Evolutionary conservation across 2,888 invertebrate species (phyloP).

Genomic region (Amphipoea oculea): DNA sequence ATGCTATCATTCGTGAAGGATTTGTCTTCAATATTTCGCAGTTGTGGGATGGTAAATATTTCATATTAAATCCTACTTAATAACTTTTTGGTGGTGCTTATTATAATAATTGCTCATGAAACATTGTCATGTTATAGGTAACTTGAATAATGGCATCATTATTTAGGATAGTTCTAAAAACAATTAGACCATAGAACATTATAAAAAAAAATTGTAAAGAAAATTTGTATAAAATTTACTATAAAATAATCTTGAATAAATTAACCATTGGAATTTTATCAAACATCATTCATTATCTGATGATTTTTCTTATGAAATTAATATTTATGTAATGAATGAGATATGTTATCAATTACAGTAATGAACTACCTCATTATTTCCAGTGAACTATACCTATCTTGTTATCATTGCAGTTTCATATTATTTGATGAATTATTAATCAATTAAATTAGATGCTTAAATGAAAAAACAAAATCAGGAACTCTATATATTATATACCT

Average conservation of each 20-base stretch:
- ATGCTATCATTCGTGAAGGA: slow-evolving; percentile 95
- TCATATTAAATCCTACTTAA: background rate
- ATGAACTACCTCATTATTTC: slow-evolving; percentile 29
- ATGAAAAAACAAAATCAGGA: background rate
- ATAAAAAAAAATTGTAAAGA: background rate
- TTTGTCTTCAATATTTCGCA: slow-evolving; percentile 90
- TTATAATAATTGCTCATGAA: background rate
- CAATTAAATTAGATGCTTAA: background rate
- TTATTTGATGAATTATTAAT: background rate
- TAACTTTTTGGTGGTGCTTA: background rate
- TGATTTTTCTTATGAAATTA: background rate
- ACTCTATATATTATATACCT: background rate
- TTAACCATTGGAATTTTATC: slow-evolving; percentile 4
- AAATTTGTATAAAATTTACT: no score
- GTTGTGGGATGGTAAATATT: slow-evolving; percentile 89
- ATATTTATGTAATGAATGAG: slow-evolving; percentile 5
- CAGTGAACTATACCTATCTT: background rate
- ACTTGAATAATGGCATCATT: slow-evolving; percentile 2
- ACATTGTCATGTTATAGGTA: background rate
- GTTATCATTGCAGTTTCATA: background rate
- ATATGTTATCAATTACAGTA: slow-evolving; percentile 37
- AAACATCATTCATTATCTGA: slow-evolving; percentile 1
- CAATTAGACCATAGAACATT: background rate
- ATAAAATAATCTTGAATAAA: background rate
- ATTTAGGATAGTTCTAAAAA: slow-evolving; percentile 4